Percentiles rank a stretch among this genome's conserved stretches.
phyloP scores from a whole-genome alignment of 2,888 invertebrate species.

The Cataglyphis rosenhaueri region DNA sequence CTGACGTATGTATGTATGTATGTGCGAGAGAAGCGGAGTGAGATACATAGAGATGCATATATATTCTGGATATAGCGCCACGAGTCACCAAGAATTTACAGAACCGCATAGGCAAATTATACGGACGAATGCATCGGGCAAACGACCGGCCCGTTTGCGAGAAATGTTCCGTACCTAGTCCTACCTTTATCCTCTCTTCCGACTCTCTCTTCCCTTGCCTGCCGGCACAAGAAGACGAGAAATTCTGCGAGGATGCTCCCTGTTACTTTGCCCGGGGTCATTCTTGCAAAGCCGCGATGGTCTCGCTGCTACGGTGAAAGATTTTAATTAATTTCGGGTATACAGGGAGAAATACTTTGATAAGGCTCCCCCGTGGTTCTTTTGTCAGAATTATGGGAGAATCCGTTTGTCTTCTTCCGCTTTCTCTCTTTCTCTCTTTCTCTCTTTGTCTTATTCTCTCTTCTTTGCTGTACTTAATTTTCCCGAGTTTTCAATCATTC shows the following conservation, averaged over 20 bases:
- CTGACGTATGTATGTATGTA: not conserved
- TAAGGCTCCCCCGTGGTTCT: slow-evolving; percentile 34
- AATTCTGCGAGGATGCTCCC: slow-evolving; percentile 49
- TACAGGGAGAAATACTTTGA: slow-evolving; percentile 53
- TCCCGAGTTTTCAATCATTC: slow-evolving; percentile 13
- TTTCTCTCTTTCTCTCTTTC: not conserved
- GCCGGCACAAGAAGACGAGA: slow-evolving; percentile 30
- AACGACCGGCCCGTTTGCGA: slow-evolving; percentile 46
- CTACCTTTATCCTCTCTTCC: slow-evolving; percentile 24
- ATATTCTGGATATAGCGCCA: slow-evolving; percentile 24
- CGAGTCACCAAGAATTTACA: slow-evolving; percentile 60
- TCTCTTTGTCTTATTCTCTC: too few species aligned
- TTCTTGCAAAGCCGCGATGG: slow-evolving; percentile 33
- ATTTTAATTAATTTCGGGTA: slow-evolving; percentile 73
- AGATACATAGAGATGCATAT: not conserved
- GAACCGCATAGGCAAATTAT: slow-evolving; percentile 67
- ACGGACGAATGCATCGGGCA: slow-evolving; percentile 60
- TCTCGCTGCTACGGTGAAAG: slow-evolving; percentile 50
- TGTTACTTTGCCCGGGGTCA: slow-evolving; percentile 46
- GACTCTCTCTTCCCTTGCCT: not conserved
- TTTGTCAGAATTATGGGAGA: slow-evolving; percentile 44
- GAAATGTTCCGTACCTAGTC: slow-evolving; percentile 47
- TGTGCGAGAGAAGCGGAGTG: not conserved
- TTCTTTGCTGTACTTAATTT: slow-evolving; percentile 29
- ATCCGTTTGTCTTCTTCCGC: slow-evolving; percentile 34